phyloP scores from a whole-genome alignment of 2,797 vertebrate genomes.

The Numenius phaeopus region DNA sequence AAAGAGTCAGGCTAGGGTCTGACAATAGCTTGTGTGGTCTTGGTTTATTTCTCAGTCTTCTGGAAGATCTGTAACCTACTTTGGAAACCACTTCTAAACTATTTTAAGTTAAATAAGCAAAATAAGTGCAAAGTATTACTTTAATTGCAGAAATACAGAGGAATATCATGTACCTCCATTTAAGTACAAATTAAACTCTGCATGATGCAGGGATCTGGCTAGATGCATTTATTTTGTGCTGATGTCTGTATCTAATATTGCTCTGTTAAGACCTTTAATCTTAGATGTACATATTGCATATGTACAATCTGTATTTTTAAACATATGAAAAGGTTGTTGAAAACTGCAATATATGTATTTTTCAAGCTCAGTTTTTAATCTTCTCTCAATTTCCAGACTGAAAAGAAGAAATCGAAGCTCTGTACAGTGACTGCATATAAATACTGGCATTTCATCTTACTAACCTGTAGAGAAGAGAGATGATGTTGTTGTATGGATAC shows the following conservation, averaged over 20 bases:
- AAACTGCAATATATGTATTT: neutral
- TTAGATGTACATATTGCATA: neutral
- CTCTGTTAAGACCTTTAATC: neutral
- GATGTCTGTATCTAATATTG: neutral
- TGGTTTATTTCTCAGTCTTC: conserved; percentile 9
- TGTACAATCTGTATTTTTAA: neutral
- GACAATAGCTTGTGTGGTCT: neutral
- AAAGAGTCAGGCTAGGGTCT: neutral
- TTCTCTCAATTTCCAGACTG: neutral
- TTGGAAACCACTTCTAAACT: neutral
- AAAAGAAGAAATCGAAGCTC: neutral
- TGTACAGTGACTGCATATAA: neutral
- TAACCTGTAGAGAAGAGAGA: neutral
- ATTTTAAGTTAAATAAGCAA: conserved; percentile 24
- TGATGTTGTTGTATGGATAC: neutral
- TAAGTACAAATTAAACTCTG: neutral
- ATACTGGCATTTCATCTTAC: neutral
- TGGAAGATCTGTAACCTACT: neutral
- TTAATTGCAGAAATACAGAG: neutral
- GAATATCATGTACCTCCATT: neutral
- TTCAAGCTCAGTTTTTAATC: neutral
- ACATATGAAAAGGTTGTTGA: neutral
- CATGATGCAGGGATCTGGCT: neutral
- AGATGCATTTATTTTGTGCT: neutral
- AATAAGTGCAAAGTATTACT: neutral